Conservation (phyloP, 2,888 invertebrate genomes). For the Caenorhabditis sp. region DNA sequence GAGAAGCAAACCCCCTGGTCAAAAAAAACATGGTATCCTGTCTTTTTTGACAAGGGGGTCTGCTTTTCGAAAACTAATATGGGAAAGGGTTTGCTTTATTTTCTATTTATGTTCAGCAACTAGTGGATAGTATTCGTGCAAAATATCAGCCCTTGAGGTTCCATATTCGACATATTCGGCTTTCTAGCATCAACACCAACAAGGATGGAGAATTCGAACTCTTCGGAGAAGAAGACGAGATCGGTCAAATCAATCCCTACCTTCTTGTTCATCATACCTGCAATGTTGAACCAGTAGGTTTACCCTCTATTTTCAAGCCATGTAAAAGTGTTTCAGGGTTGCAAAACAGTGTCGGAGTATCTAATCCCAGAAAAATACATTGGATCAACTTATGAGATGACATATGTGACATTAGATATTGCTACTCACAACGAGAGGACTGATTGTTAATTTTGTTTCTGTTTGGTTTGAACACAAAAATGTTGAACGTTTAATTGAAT, state of each 20-base stretch:
- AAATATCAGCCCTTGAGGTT: too few relatives aligned
- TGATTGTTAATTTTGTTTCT: conserved; percentile 22
- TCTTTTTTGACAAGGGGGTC: too few relatives aligned
- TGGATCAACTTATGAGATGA: conserved; percentile 51
- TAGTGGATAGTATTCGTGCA: too few relatives aligned
- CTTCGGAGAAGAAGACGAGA: conserved; percentile 57
- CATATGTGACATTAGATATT: conserved; percentile 49
- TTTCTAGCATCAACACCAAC: conserved; percentile 53
- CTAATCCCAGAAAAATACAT: conserved; percentile 46
- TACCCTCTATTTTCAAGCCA: neutral
- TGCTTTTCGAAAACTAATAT: too few relatives aligned
- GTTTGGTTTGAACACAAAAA: too few relatives aligned
- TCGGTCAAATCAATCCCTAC: conserved; percentile 58
- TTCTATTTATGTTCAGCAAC: too few relatives aligned
- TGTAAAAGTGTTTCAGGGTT: conserved; percentile 30
- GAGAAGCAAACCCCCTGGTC: too few relatives aligned
- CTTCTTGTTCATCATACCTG: conserved; percentile 54
- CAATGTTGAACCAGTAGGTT: conserved; percentile 41
- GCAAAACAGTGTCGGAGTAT: conserved; percentile 42
- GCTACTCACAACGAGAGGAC: conserved; percentile 43
- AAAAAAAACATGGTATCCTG: too few relatives aligned
- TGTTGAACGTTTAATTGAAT: too few relatives aligned
- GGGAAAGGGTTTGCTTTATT: too few relatives aligned
- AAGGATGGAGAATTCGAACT: conserved; percentile 56
- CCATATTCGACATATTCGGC: too few relatives aligned